phyloP scores from a whole-genome alignment of 2,113 vertebrate genomes.

The Colaptes auratus region DNA sequence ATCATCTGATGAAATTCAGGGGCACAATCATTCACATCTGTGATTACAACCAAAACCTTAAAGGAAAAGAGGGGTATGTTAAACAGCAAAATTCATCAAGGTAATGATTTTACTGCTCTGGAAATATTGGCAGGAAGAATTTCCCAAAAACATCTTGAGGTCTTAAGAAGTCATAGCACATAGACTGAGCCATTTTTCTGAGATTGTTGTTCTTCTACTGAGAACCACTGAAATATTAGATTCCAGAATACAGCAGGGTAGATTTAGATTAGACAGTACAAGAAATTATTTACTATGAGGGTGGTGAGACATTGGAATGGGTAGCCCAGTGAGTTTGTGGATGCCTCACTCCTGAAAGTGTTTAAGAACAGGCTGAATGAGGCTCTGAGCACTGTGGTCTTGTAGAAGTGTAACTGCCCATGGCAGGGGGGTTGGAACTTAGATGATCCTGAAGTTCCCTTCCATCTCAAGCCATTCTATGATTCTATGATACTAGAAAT shows the following conservation, averaged over 20 bases:
- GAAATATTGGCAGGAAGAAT: not conserved
- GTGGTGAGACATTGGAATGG: no score
- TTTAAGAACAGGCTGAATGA: no score
- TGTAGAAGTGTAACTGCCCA: no score
- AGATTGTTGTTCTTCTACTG: conserved; percentile 23
- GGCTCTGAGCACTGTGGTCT: no score
- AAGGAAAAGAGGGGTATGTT: not conserved
- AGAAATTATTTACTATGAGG: no score
- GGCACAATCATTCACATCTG: conserved; percentile 86
- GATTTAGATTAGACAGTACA: not conserved
- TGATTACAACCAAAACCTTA: conserved; percentile 85
- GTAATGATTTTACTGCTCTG: not conserved
- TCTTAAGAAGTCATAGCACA: not conserved
- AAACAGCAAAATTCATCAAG: not conserved
- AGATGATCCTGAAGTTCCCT: no score
- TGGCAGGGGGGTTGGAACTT: no score
- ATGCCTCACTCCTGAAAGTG: no score
- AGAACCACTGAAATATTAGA: not conserved
- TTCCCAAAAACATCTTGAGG: not conserved
- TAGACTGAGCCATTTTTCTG: conserved; percentile 12
- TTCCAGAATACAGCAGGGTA: not conserved
- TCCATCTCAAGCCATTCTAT: no score
- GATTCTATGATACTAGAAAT: not conserved
- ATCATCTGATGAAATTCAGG: conserved; percentile 89
- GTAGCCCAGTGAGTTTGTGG: no score